A percentile compares a stretch with the other conserved stretches of the same genome.
Conservation (phyloP, 2,113 vertebrate genomes). For the Heterocephalus glaber region DNA sequence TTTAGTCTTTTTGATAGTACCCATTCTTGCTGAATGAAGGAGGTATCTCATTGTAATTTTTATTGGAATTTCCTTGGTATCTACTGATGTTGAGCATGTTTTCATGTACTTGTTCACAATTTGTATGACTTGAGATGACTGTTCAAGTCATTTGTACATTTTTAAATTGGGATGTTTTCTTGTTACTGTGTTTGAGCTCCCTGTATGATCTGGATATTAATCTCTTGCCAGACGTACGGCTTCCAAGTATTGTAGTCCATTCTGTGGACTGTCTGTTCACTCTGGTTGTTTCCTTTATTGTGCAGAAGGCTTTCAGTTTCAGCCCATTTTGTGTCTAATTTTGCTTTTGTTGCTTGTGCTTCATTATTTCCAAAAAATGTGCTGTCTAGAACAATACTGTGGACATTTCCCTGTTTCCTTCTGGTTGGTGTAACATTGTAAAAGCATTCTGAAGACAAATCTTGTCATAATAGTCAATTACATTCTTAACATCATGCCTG, state of each 20-base stretch:
- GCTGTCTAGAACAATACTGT: neutral
- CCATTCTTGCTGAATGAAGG: neutral
- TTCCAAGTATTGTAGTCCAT: neutral
- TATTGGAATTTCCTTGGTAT: too few relatives aligned
- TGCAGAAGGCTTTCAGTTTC: neutral
- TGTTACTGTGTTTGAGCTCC: neutral
- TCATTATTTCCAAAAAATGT: neutral
- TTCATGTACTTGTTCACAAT: neutral
- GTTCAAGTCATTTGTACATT: neutral
- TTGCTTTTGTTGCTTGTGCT: neutral
- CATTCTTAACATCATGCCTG: neutral
- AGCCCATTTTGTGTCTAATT: neutral
- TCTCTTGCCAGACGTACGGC: neutral
- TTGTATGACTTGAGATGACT: neutral
- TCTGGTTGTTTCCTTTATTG: neutral
- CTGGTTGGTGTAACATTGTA: neutral
- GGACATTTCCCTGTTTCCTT: neutral
- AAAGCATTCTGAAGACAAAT: neutral
- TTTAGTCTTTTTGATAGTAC: neutral
- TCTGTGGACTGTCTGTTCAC: neutral
- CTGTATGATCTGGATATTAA: neutral
- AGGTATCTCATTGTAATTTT: neutral
- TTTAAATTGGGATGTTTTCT: neutral
- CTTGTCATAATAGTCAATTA: neutral
- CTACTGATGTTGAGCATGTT: neutral